Conservation (phyloP, 2,113 vertebrate species). For the Colaptes auratus region DNA sequence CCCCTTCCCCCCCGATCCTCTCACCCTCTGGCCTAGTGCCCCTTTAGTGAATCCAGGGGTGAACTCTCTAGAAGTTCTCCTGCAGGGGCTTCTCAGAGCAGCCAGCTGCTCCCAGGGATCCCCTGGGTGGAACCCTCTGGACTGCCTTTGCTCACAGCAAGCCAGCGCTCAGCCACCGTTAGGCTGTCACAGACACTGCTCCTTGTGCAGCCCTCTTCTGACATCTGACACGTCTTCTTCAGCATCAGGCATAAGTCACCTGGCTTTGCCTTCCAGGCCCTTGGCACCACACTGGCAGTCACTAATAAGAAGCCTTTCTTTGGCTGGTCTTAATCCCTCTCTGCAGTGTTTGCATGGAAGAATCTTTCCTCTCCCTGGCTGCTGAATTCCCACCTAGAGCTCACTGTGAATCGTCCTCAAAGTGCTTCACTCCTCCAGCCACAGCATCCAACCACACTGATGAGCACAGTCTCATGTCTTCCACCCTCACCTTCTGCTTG, state of each 20-base stretch:
- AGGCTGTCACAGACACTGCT: not conserved
- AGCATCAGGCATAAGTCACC: not conserved
- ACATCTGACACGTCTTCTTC: not conserved
- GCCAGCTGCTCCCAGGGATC: too few species aligned
- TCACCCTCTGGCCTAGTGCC: too few species aligned
- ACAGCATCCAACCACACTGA: not conserved
- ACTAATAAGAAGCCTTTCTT: not conserved
- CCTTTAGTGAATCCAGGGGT: too few species aligned
- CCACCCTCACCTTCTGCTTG: not conserved
- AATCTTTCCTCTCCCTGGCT: not conserved
- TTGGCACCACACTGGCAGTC: fast-evolving
- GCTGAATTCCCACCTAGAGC: not conserved
- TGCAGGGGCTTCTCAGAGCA: too few species aligned
- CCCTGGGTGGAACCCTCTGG: too few species aligned
- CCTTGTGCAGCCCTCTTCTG: not conserved
- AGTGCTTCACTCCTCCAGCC: not conserved
- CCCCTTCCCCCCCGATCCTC: too few species aligned
- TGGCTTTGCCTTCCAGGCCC: not conserved
- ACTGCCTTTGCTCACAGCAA: not conserved
- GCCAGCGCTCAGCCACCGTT: too few species aligned
- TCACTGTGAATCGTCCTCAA: not conserved
- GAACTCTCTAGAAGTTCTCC: too few species aligned
- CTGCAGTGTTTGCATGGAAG: not conserved
- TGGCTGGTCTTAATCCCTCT: not conserved
- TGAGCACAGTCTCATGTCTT: not conserved